Evolutionary conservation across 2,888 invertebrate genomes (phyloP).

Genomic region (Andrena hattorfiana): DNA sequence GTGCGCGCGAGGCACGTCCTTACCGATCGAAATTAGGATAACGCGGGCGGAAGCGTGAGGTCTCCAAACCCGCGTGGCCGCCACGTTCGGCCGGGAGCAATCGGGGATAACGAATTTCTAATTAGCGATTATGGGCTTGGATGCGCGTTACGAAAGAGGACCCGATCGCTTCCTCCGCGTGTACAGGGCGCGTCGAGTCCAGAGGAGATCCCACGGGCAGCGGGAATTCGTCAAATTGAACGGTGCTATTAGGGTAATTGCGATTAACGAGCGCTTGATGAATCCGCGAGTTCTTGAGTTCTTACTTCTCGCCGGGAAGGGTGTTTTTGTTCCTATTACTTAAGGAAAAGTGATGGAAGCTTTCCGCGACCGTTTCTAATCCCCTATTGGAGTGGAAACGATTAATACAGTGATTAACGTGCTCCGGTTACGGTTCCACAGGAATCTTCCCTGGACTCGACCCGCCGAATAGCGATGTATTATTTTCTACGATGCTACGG

Average conservation of each 20-base stretch:
- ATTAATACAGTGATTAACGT: conserved; percentile 48
- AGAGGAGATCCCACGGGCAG: conserved; percentile 54
- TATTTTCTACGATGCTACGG: conserved; percentile 64
- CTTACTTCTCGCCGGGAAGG: conserved; percentile 33
- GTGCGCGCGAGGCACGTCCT: conserved; percentile 9
- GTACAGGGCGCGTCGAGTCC: conserved; percentile 59
- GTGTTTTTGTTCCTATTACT: conserved; percentile 70
- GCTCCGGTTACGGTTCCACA: conserved; percentile 47
- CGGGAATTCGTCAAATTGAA: conserved; percentile 53
- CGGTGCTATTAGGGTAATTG: conserved; percentile 64
- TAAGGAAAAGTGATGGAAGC: conserved; percentile 52
- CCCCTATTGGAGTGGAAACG: conserved; percentile 46
- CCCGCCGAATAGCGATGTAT: conserved; percentile 49
- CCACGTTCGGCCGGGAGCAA: conserved; percentile 6
- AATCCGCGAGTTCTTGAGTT: conserved; percentile 42
- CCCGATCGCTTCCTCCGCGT: conserved; percentile 28
- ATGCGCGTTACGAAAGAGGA: neutral
- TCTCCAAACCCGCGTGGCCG: neutral
- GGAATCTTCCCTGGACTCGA: conserved; percentile 61
- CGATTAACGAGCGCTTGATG: conserved; percentile 43
- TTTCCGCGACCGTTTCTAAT: conserved; percentile 39
- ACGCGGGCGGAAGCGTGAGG: conserved; percentile 38
- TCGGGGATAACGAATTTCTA: neutral
- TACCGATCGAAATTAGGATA: conserved; percentile 57
- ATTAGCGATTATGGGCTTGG: conserved; percentile 8